These are phyloP conservation scores for Bhutanitis thaidina DNA, from an alignment of 2,888 invertebrate genomes.

Conservation along the genomic window DNA sequence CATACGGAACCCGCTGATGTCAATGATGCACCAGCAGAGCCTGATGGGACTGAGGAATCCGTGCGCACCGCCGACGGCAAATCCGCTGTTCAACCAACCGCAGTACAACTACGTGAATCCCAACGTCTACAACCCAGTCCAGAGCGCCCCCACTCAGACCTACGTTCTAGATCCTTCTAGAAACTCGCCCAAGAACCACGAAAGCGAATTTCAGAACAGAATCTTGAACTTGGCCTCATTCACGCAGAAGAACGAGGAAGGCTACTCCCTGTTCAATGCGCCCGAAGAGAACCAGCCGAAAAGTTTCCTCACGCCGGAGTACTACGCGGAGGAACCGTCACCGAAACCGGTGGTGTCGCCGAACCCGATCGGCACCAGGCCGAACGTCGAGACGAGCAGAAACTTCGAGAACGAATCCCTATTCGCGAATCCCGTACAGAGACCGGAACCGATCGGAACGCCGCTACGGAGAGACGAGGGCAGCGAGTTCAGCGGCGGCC, in stretches of 20 bases:
- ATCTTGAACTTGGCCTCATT: constrained; percentile 68
- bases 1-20: constrained; percentile 86
- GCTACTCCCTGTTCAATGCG: constrained; percentile 65
- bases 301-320: constrained; percentile 55
- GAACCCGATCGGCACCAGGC: constrained; percentile 66
- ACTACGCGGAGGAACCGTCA: constrained; percentile 39
- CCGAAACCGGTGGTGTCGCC: constrained; percentile 61
- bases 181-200: constrained; percentile 41
- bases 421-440: constrained; percentile 49
- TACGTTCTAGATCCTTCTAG: constrained; percentile 36
- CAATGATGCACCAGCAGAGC: constrained; percentile 69
- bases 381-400: constrained; percentile 32
- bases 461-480: constrained; percentile 41
- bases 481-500: constrained; percentile 30
- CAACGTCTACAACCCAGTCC: constrained; percentile 41
- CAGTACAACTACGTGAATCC: constrained; percentile 58
- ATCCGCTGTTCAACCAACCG: constrained; percentile 40
- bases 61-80: constrained; percentile 36
- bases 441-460: constrained; percentile 61
- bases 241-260: constrained; percentile 70
- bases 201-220: constrained; percentile 49
- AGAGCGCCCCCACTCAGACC: constrained; percentile 22
- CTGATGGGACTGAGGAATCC: constrained; percentile 48
- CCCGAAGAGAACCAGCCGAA: constrained; percentile 51
- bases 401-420: constrained; percentile 51